These are phyloP conservation scores for Drosophila ananassae DNA, from an alignment of 1,140 invertebrate species.

Conservation along the genomic window DNA sequence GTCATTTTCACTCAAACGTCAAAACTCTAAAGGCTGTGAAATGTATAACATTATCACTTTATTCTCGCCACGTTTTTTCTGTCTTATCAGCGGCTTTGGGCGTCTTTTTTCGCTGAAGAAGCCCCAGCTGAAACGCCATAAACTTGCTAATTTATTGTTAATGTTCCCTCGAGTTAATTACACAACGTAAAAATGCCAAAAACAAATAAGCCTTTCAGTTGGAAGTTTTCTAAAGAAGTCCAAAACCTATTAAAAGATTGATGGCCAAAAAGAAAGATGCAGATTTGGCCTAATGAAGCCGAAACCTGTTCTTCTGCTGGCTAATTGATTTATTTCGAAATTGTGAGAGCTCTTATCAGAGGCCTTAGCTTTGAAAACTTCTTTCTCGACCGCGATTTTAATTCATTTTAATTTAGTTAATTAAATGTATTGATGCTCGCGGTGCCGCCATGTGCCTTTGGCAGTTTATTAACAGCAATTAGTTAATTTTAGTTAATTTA, in stretches of 20 bases:
- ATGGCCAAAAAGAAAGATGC: conserved; percentile 7
- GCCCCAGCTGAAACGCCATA: conserved; percentile 66
- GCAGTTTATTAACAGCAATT: conserved; percentile 66
- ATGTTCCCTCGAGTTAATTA: conserved; percentile 70
- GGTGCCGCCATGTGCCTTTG: conserved; percentile 40
- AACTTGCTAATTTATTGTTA: conserved; percentile 73
- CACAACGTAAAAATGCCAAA: conserved; percentile 36
- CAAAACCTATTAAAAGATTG: conserved; percentile 21
- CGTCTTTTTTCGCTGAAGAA: conserved; percentile 13
- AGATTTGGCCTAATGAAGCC: conserved; percentile 29
- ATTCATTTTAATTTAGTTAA: conserved; percentile 64
- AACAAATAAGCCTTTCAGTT: background rate
- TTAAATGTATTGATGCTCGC: conserved; percentile 37
- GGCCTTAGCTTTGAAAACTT: background rate
- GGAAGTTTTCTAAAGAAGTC: background rate
- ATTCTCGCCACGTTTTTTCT: conserved; percentile 16
- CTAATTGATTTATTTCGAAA: conserved; percentile 32
- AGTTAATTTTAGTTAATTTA: conserved; percentile 67
- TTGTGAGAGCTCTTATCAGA: background rate
- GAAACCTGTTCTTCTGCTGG: background rate
- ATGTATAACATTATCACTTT: conserved; percentile 67
- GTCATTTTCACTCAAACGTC: conserved; percentile 61
- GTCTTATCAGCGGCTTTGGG: conserved; percentile 63
- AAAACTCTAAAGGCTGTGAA: conserved; percentile 43
- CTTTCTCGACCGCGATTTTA: conserved; percentile 48